A percentile compares a stretch with the other conserved stretches of the same genome.
Evolutionary conservation across 2,888 invertebrate species (phyloP).

Genomic region (Steromphala cineraria): DNA sequence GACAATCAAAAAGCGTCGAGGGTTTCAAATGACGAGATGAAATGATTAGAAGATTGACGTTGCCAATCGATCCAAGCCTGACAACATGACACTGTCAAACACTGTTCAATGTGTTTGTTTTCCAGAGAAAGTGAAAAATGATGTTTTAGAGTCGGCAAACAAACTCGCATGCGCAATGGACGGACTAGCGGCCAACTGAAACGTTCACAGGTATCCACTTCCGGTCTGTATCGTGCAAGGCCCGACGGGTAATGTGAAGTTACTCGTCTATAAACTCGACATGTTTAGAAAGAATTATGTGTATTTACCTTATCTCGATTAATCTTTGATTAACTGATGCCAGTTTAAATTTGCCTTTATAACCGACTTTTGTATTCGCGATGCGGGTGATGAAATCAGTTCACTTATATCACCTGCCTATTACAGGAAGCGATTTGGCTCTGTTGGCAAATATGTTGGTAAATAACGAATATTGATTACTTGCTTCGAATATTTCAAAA

Average conservation of each 20-base stretch:
- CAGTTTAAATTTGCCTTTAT: neutral
- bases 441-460: no score
- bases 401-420: no score
- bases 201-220: neutral
- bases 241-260: neutral
- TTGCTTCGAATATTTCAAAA: no score
- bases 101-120: constrained; percentile 1
- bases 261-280: no score
- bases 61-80: neutral
- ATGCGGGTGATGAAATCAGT: no score
- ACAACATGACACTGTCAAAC: neutral
- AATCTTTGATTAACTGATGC: neutral
- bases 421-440: no score
- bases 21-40: constrained; percentile 17
- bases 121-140: constrained; percentile 4
- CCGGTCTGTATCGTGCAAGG: neutral
- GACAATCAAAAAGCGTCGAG: neutral
- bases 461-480: no score
- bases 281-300: no score
- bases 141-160: constrained; percentile 5
- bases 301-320: no score
- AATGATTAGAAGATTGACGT: neutral
- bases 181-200: neutral
- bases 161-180: neutral
- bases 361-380: neutral